Base-by-base conservation (phyloP, 2,888 invertebrate species). In the Drosophila mimetica region DNA sequence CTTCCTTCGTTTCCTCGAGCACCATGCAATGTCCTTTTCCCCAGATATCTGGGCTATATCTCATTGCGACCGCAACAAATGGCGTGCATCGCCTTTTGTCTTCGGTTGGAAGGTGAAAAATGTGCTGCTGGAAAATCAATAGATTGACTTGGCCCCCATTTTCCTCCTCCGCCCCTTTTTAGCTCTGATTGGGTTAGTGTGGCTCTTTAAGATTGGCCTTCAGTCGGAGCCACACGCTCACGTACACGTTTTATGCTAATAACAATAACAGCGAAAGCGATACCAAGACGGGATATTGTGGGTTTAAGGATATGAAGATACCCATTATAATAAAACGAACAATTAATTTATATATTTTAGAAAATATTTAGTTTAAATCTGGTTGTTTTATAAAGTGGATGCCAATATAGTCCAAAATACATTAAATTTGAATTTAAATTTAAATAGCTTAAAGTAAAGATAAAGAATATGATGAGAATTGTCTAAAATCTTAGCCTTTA, bases 11-110 rank as follows among this genome's bases (percentile, higher is more conserved):
- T 30, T 8, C 4, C 18, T 18, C 32, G 57, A 74, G 70, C 61
- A 59, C 74, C 78, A 61, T 75, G 75, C 74, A 74, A 71, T 70
- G 79, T 69, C 77, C 65, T 61, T 69, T 66, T 57, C 34, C 32
- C 18, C 34, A 28, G 16, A 51, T 39, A 39, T 16, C 59, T 34
- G 18, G 36, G 34, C 47, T 25, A 16, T 37, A 54, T 59, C 52
- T 44, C 50, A 64, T 48, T 55, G 51, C 39, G 46, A 39, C 52
- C 71, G 51, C 71, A 71, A 59, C 53, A 71, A 64, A 71, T 73
- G 78, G 63, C 78, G 59, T 80, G 78, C 74, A 71, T 63, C 67
- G 72, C 64, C 69, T 69, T 69, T 69, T 58, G 71, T 76, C 73
- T 67, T 66, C 63, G 79, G 67, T 65, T 70, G 55, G 63, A 71